Conservation (phyloP, 1,140 invertebrate species). For the Papilio polytes region DNA sequence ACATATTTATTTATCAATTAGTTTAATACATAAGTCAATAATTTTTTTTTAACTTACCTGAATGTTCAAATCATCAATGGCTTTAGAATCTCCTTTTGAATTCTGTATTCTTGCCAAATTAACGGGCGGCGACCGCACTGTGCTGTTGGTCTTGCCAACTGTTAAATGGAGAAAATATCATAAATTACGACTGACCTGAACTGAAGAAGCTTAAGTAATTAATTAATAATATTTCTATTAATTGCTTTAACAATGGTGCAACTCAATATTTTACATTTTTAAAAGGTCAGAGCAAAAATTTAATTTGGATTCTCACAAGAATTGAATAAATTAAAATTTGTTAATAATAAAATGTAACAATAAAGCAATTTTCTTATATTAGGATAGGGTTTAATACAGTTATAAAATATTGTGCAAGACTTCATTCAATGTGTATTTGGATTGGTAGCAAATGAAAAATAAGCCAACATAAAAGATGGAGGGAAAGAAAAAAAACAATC, state of each 20-base stretch:
- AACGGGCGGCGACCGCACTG: conserved; percentile 70
- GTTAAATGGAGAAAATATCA: conserved; percentile 45
- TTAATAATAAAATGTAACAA: not conserved
- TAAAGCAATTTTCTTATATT: not conserved
- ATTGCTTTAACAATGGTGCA: too few relatives aligned
- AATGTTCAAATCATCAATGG: conserved; percentile 13
- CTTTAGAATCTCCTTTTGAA: conserved; percentile 70
- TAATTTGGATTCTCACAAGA: too few relatives aligned
- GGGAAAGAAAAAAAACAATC: not conserved
- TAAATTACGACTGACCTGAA: too few relatives aligned
- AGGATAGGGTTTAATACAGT: not conserved
- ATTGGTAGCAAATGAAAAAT: conserved; percentile 21
- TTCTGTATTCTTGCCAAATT: conserved; percentile 63
- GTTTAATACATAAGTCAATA: too few relatives aligned
- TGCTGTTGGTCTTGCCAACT: conserved; percentile 76
- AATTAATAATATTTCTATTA: not conserved
- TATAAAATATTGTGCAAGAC: not conserved
- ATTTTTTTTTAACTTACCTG: not conserved
- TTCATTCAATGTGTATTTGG: not conserved
- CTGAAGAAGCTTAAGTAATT: conserved; percentile 4
- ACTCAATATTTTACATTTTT: too few relatives aligned
- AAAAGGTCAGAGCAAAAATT: too few relatives aligned
- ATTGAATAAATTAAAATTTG: too few relatives aligned
- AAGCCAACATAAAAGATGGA: conserved; percentile 1
- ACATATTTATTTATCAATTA: not conserved